Evolutionary conservation across 2,113 vertebrate genomes (phyloP).

Genomic region (Pseudonaja textilis): DNA sequence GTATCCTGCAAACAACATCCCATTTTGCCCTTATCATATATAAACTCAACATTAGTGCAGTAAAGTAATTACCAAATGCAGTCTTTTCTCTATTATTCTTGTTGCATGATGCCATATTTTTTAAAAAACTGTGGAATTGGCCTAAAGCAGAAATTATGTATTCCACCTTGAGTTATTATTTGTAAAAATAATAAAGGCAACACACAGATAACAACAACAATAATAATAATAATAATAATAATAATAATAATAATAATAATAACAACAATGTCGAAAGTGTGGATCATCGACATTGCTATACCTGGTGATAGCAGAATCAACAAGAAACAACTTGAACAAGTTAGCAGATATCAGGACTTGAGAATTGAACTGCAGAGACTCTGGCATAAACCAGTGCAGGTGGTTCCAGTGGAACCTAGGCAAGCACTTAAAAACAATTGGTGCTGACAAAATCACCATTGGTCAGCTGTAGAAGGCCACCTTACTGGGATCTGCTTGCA

Average conservation of each 20-base stretch:
- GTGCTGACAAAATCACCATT: no score
- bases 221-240: not conserved
- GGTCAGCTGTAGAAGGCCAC: no score
- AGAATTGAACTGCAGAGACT: no score
- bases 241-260: not conserved
- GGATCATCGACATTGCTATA: no score
- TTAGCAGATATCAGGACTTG: no score
- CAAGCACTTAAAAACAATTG: no score
- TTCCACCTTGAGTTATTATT: not conserved
- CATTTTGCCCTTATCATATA: not conserved
- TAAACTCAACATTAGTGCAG: not conserved
- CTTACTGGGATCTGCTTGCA: no score
- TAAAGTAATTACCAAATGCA: slow-evolving; percentile 26
- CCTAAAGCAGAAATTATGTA: slow-evolving; percentile 12
- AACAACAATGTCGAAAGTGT: not conserved
- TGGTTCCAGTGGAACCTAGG: no score
- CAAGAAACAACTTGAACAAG: no score
- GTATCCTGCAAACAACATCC: not conserved
- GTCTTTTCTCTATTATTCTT: not conserved
- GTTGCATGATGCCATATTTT: not conserved
- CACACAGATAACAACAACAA: not conserved
- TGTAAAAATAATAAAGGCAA: not conserved
- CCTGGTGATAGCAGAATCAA: no score
- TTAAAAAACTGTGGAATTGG: not conserved
- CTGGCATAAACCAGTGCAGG: no score